Evolutionary conservation across 1,140 invertebrate genomes (phyloP).

Genomic region (Drosophila lacertosa): DNA sequence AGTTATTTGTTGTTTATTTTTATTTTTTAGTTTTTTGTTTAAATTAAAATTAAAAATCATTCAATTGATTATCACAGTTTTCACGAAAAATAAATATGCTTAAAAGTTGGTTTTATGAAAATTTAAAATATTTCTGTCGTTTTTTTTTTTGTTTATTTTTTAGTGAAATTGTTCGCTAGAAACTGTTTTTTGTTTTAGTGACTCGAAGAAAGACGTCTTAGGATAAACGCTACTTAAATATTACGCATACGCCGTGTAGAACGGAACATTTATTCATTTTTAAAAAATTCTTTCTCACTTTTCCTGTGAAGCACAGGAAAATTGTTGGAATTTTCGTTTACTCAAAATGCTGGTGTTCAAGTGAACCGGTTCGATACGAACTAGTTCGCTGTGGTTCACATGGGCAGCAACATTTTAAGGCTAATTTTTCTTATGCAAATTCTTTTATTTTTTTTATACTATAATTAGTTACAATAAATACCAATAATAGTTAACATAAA

Average conservation of each 20-base stretch:
- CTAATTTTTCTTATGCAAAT: not conserved
- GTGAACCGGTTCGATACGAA: conserved; percentile 37
- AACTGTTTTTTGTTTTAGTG: conserved; percentile 60
- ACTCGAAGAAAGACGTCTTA: conserved; percentile 22
- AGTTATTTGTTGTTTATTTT: conserved; percentile 32
- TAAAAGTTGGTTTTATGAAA: conserved; percentile 27
- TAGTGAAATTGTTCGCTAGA: conserved; percentile 65
- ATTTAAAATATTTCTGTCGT: conserved; percentile 8
- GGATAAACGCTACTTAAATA: conserved; percentile 54
- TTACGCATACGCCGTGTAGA: conserved; percentile 55
- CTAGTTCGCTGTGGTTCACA: conserved; percentile 27
- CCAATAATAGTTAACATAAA: conserved; percentile 78
- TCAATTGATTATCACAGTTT: conserved; percentile 83
- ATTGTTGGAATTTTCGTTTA: conserved; percentile 25
- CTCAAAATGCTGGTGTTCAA: conserved; percentile 55
- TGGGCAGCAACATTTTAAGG: conserved; percentile 51
- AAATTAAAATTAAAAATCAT: conserved; percentile 78
- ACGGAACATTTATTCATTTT: conserved; percentile 24
- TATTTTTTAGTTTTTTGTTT: conserved; percentile 31
- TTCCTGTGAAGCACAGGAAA: conserved; percentile 1
- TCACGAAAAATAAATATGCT: conserved; percentile 80
- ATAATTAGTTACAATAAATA: conserved; percentile 70
- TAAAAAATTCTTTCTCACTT: conserved; percentile 18
- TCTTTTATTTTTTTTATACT: conserved; percentile 6
- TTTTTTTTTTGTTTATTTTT: conserved; percentile 10